phyloP scores from a whole-genome alignment of 2,113 vertebrate species.

The Cyanocitta stelleri region DNA sequence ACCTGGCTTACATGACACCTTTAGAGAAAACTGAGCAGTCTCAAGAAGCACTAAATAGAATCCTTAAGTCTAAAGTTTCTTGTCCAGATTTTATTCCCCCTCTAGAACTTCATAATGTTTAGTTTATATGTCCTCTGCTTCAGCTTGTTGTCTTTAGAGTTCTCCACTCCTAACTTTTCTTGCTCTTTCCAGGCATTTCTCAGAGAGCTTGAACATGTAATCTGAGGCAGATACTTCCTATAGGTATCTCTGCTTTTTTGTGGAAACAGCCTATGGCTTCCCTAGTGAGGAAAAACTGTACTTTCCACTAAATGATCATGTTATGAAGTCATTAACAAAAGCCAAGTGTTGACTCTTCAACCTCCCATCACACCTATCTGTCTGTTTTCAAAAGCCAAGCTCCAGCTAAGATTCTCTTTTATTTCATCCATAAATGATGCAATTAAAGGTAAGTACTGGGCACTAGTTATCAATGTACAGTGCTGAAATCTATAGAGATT shows the following conservation, averaged over 20 bases:
- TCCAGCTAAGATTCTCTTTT: not conserved
- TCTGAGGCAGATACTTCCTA: not conserved
- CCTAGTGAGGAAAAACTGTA: not conserved
- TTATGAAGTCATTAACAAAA: not conserved
- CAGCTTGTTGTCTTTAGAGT: not conserved
- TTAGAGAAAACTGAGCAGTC: not conserved
- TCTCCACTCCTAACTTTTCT: not conserved
- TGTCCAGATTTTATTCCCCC: not conserved
- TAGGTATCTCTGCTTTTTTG: not conserved
- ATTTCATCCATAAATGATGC: not conserved
- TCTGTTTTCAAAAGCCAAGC: not conserved
- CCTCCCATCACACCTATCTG: not conserved
- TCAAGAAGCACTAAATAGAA: not conserved
- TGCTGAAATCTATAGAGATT: not conserved
- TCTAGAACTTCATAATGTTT: not conserved
- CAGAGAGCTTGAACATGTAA: not conserved
- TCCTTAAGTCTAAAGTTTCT: not conserved
- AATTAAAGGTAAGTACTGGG: not conserved
- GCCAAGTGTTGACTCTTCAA: not conserved
- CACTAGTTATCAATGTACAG: not conserved
- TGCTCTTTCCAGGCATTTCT: not conserved
- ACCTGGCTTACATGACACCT: not conserved
- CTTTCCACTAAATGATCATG: not conserved
- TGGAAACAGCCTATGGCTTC: not conserved
- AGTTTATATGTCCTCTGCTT: not conserved